phyloP scores from a whole-genome alignment of 2,888 invertebrate species.

The Gisinianus flammeolus region DNA sequence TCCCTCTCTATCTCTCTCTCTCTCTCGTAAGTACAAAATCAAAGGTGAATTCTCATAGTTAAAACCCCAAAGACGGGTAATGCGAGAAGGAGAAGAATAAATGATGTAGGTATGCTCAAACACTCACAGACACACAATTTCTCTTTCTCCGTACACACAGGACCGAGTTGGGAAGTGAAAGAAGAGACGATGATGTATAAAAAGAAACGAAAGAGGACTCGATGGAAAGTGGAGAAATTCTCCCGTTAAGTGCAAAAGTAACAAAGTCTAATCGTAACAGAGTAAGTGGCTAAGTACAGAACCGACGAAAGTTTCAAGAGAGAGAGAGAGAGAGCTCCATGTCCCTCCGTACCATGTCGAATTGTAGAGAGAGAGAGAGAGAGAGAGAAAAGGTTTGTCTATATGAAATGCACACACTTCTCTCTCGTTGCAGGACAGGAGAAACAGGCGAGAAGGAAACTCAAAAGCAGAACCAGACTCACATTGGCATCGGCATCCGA shows the following conservation, averaged over 20 bases:
- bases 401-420: neutral
- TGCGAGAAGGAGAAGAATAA: neutral
- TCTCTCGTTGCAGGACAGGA: neutral
- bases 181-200: neutral
- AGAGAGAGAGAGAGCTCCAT: neutral
- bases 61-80: neutral
- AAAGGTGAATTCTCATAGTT: neutral
- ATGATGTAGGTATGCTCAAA: neutral
- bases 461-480: neutral
- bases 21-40: neutral
- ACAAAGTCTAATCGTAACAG: conserved; percentile 32
- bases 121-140: neutral
- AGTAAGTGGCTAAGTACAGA: conserved; percentile 6
- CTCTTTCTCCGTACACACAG: neutral
- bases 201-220: neutral
- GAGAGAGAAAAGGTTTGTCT: neutral
- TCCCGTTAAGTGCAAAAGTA: conserved; percentile 25
- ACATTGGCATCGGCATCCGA: neutral
- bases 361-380: neutral
- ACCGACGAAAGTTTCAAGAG: conserved; percentile 18
- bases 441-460: neutral
- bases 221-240: conserved; percentile 18
- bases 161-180: neutral
- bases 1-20: neutral
- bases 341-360: neutral